Percentiles rank a stretch among this genome's conserved stretches.
phyloP scores from a whole-genome alignment of 2,888 invertebrate species.

The Pyrrhia umbra region DNA sequence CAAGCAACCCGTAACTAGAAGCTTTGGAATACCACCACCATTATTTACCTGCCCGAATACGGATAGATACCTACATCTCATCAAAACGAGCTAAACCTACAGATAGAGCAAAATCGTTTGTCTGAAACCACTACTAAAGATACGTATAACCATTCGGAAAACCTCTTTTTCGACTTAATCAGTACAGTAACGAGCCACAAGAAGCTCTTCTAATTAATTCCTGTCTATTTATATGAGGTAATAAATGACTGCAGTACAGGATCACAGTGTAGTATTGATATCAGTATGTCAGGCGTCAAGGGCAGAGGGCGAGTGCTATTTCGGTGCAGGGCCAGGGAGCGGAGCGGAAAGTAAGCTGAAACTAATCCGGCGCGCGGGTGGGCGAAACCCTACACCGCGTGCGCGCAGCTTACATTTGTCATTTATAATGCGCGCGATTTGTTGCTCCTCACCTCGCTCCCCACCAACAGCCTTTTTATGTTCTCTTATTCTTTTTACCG shows the following conservation, averaged over 20 bases:
- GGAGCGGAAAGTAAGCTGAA: conserved; percentile 87
- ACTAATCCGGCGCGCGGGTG: conserved; percentile 88
- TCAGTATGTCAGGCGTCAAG: conserved; percentile 76
- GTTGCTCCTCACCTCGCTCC: conserved; percentile 84
- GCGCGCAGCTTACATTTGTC: conserved; percentile 89
- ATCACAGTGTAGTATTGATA: conserved; percentile 76
- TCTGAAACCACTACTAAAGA: neutral
- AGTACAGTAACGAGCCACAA: neutral
- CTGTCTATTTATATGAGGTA: conserved; percentile 20
- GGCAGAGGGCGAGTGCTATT: conserved; percentile 82
- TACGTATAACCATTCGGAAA: neutral
- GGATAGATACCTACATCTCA: conserved; percentile 13
- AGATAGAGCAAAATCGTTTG: neutral
- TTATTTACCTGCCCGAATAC: conserved; percentile 27
- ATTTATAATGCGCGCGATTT: conserved; percentile 90
- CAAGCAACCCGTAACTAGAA: conserved; percentile 46
- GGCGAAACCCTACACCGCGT: conserved; percentile 87
- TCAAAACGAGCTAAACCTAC: neutral
- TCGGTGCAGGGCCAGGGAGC: conserved; percentile 71
- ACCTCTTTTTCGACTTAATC: neutral
- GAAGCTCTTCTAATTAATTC: neutral
- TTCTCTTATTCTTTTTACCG: conserved; percentile 85
- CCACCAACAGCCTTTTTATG: conserved; percentile 82
- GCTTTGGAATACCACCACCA: conserved; percentile 28
- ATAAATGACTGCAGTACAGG: conserved; percentile 27